Conservation (phyloP, 2,113 vertebrate genomes). For the Myiozetetes cayanensis region DNA sequence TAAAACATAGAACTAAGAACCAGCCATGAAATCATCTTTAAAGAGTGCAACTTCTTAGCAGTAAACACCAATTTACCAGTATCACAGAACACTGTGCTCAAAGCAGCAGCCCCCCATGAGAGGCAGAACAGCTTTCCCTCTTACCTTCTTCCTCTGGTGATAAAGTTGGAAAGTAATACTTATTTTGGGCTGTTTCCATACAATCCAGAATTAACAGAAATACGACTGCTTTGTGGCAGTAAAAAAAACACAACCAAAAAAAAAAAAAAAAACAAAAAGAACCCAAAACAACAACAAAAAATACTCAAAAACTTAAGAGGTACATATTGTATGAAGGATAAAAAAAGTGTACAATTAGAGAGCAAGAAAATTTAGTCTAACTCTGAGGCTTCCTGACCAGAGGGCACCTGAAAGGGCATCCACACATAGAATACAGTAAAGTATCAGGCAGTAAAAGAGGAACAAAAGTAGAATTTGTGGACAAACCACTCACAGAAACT, state of each 20-base stretch:
- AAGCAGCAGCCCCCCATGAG: background rate
- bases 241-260: background rate
- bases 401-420: background rate
- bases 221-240: background rate
- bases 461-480: background rate
- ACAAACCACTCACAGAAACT: background rate
- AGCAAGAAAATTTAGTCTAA: background rate
- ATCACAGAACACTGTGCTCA: background rate
- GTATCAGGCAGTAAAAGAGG: rapidly evolving
- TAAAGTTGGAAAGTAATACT: background rate
- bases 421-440: background rate
- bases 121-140: background rate
- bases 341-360: background rate
- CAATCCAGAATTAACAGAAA: background rate
- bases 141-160: background rate
- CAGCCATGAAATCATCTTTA: background rate
- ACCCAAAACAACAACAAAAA: no score
- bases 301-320: background rate
- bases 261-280: background rate
- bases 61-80: background rate
- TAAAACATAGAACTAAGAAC: background rate
- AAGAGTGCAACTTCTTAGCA: background rate
- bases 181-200: background rate
- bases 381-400: background rate
- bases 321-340: background rate